Percentiles rank a stretch among this genome's conserved stretches.
phyloP scores from a whole-genome alignment of 2,888 invertebrate genomes.

The Hirtodrosophila histrioides region DNA sequence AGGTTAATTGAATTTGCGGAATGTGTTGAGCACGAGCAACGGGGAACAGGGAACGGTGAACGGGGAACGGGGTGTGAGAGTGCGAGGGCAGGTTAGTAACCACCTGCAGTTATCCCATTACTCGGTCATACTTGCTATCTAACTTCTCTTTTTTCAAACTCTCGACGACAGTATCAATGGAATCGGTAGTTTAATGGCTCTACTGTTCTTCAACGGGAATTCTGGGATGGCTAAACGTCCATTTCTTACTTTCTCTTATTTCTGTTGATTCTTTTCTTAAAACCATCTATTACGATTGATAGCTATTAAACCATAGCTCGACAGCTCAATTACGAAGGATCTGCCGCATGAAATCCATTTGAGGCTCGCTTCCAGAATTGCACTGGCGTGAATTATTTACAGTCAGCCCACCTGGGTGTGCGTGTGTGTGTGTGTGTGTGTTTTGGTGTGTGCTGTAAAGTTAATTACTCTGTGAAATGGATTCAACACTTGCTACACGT shows the following conservation, averaged over 20 bases:
- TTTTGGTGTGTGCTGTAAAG: conserved; percentile 43
- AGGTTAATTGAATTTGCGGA: conserved; percentile 70
- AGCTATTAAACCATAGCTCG: too few species aligned
- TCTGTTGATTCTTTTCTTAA: too few species aligned
- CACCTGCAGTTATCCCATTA: conserved; percentile 12
- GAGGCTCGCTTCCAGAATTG: conserved; percentile 34
- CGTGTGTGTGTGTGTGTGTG: conserved; percentile 1
- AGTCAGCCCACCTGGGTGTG: neutral
- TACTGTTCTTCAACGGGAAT: too few species aligned
- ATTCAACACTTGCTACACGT: conserved; percentile 56
- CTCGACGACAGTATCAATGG: too few species aligned
- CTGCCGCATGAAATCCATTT: conserved; percentile 24
- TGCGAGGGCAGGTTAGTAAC: conserved; percentile 13
- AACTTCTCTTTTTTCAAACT: too few species aligned
- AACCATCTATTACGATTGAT: too few species aligned
- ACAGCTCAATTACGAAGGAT: too few species aligned
- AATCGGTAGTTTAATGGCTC: too few species aligned
- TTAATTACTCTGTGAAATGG: conserved; percentile 69
- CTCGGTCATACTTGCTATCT: neutral
- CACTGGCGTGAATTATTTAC: conserved; percentile 31
- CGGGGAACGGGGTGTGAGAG: neutral
- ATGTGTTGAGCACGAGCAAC: conserved; percentile 33
- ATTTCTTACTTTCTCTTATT: too few species aligned
- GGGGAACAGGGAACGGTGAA: neutral
- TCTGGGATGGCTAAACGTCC: too few species aligned